Evolutionary conservation across 2,888 invertebrate species (phyloP), one percentile per base, ranked within the genome.

Genomic region (Halictus ligatus): DNA sequence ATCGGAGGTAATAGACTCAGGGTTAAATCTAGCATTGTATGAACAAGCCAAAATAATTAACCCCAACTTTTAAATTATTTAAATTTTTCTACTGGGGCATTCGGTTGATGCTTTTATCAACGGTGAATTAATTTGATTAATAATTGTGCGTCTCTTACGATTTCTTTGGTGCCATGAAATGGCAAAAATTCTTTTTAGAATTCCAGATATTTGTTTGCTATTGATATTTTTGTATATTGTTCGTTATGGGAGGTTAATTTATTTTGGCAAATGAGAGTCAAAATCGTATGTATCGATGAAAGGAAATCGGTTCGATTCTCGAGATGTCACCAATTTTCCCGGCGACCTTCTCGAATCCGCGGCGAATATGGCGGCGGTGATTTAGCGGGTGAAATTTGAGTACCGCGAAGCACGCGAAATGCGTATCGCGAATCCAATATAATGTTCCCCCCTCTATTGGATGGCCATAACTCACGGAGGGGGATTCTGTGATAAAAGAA

Each of bases 351-450:
- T 87, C 80, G 64, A 87, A 78, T 58, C 83, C 84, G 76, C 84
- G 85, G 50, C 85, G 77, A 78, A 75, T 64, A 82, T 82, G 80
- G 79, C 81, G 81, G 82, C 75, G 71, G 83, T 91, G 91, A 91
- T 91, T 91, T 91, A 91, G 85, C 81, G 86, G 75, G 75, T 87
- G 87, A 91, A 91, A 91, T 90, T 91, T 90, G 91, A 91, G 91
- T 91, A 91, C 89, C 91, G 90, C 86, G 87, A 90, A 88, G 88
- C 91, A 91, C 91, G 91, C 91, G 90, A 91, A 91, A 91, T 89
- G 89, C 91, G 90, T 91, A 91, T 91, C 87, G 91, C 86, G 89
- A 88, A 91, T 91, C 87, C 91, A 91, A 91, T 91, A 91, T 91
- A 89, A 84, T 79, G 79, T 90, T 89, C 81, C 75, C 87, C 88